A percentile compares a stretch with the other conserved stretches of the same genome.
phyloP scores from a whole-genome alignment of 1,140 invertebrate genomes.

The Homalodisca vitripennis region DNA sequence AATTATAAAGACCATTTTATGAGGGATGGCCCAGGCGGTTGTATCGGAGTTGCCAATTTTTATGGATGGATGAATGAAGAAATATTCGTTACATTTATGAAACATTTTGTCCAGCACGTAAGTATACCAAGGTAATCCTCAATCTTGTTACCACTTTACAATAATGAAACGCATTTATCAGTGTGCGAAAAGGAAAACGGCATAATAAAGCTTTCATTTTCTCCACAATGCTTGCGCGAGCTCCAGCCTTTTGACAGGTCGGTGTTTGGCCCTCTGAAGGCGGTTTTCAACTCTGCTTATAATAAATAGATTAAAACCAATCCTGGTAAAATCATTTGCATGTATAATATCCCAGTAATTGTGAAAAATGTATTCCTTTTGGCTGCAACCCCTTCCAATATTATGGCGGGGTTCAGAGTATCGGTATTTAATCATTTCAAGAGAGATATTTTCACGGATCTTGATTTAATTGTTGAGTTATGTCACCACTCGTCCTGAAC shows the following conservation, averaged over 20 bases:
- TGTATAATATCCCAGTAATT: conserved; percentile 43
- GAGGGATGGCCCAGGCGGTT: conserved; percentile 45
- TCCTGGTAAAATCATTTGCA: conserved; percentile 42
- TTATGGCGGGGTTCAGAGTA: conserved; percentile 41
- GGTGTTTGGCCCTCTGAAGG: conserved; percentile 45
- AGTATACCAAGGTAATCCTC: conserved; percentile 31
- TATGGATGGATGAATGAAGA: conserved; percentile 53
- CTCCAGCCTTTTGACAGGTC: conserved; percentile 48
- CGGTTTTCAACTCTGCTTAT: conserved; percentile 35
- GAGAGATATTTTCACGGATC: conserved; percentile 44
- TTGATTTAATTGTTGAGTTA: conserved; percentile 45
- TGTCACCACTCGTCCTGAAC: conserved; percentile 42
- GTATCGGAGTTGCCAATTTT: no score
- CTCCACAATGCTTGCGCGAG: conserved; percentile 36
- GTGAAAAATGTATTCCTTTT: conserved; percentile 38
- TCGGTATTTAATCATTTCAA: conserved; percentile 46
- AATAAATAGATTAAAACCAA: conserved; percentile 44
- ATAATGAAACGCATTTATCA: conserved; percentile 40
- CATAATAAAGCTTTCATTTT: conserved; percentile 39
- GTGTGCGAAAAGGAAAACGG: conserved; percentile 39
- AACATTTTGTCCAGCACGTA: conserved; percentile 46
- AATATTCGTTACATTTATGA: conserved; percentile 48
- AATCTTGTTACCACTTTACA: conserved; percentile 39
- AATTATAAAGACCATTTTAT: conserved; percentile 44
- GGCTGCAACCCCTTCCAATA: conserved; percentile 39